These are phyloP conservation scores for Mamestra brassicae DNA, from an alignment of 2,888 invertebrate species.

Conservation along the genomic window DNA sequence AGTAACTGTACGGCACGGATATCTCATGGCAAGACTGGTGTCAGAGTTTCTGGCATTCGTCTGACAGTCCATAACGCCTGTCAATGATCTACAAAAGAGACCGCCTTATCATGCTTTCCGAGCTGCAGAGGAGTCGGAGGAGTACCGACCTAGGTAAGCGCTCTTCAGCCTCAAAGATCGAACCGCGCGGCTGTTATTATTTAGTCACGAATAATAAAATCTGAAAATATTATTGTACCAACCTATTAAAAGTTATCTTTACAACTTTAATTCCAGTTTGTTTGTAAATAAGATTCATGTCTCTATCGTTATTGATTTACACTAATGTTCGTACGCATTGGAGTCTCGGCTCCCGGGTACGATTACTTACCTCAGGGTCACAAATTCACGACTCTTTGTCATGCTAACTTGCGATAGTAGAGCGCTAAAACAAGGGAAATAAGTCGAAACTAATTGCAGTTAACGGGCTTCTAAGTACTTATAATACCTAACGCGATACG, in stretches of 20 bases:
- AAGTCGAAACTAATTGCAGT: background rate
- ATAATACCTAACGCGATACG: background rate
- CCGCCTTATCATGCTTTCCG: too few relatives aligned
- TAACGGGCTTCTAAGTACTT: background rate
- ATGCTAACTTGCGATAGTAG: background rate
- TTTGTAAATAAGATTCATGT: constrained; percentile 18
- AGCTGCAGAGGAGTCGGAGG: too few relatives aligned
- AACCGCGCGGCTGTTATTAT: too few relatives aligned
- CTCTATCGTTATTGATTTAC: constrained; percentile 33
- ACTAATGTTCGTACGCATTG: background rate
- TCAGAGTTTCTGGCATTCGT: too few relatives aligned
- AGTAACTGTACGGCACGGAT: too few relatives aligned
- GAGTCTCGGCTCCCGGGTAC: background rate
- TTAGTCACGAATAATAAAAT: too few relatives aligned
- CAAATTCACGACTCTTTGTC: constrained; percentile 30
- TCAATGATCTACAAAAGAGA: too few relatives aligned
- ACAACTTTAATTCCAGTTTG: constrained; percentile 33
- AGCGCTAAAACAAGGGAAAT: constrained; percentile 4
- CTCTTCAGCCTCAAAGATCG: too few relatives aligned
- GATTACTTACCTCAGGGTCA: constrained; percentile 10
- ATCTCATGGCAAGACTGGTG: too few relatives aligned
- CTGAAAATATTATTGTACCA: background rate
- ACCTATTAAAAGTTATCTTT: constrained; percentile 8
- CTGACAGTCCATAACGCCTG: too few relatives aligned
- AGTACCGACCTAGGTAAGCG: too few relatives aligned